Conservation (phyloP, 2,888 invertebrate species). For the Noctua janthina region DNA sequence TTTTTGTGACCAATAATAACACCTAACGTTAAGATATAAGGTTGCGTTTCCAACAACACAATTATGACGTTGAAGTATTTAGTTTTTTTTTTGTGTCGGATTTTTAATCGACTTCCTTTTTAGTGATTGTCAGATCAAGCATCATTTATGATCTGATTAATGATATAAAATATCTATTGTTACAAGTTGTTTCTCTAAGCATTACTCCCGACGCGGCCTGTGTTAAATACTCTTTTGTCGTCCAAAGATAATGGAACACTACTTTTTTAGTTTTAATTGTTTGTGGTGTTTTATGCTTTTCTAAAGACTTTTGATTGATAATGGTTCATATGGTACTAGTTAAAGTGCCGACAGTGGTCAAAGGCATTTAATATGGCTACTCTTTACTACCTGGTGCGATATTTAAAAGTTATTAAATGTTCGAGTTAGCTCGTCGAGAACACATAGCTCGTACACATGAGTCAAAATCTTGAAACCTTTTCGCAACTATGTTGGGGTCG, state of each 20-base stretch:
- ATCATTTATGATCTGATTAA: constrained; percentile 84
- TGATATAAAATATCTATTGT: constrained; percentile 77
- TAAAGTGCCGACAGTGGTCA: neutral
- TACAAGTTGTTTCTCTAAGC: constrained; percentile 60
- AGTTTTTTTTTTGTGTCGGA: constrained; percentile 40
- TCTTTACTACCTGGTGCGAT: neutral
- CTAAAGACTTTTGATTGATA: constrained; percentile 33
- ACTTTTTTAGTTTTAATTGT: constrained; percentile 21
- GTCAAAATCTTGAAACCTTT: neutral
- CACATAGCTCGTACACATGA: no score
- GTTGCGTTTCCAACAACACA: constrained; percentile 1
- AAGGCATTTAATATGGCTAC: neutral
- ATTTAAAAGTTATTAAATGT: neutral
- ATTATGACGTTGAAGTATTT: constrained; percentile 41
- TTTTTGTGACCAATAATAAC: neutral
- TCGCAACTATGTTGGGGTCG: no score
- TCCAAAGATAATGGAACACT: constrained; percentile 7
- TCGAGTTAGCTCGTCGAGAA: neutral
- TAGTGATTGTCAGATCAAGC: constrained; percentile 72
- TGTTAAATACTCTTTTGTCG: constrained; percentile 41
- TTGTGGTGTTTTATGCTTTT: constrained; percentile 31
- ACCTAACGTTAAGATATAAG: neutral
- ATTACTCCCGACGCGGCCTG: constrained; percentile 35
- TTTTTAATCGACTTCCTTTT: constrained; percentile 58
- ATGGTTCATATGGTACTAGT: constrained; percentile 16